Percentiles rank a stretch among this genome's conserved stretches.
phyloP scores from a whole-genome alignment of 2,113 vertebrate species.

The Ciconia stormi region DNA sequence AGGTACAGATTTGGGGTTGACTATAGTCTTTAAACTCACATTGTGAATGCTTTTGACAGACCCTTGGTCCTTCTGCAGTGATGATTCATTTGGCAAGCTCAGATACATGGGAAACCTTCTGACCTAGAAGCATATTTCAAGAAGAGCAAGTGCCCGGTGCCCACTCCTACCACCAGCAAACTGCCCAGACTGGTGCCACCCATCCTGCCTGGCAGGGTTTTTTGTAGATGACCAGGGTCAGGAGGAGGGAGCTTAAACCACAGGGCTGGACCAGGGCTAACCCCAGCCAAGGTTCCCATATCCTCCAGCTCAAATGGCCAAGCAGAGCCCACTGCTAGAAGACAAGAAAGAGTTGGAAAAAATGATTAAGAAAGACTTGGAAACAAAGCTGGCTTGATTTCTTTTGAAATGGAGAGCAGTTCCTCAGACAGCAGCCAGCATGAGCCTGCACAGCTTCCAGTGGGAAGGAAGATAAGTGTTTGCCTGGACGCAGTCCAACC shows the following conservation, averaged over 20 bases:
- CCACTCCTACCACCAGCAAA: background rate
- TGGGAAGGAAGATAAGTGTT: constrained; percentile 9
- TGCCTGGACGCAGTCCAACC: constrained; percentile 14
- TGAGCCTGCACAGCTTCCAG: constrained; percentile 5
- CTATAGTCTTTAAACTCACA: background rate
- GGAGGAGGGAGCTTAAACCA: background rate
- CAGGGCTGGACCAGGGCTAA: background rate
- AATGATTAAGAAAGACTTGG: background rate
- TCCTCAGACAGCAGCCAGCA: constrained; percentile 16
- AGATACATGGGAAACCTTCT: fast-evolving
- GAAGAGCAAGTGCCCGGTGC: background rate
- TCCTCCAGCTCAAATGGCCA: background rate
- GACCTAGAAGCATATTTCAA: background rate
- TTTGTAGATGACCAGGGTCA: background rate
- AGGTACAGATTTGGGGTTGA: background rate
- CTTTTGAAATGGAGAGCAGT: constrained; percentile 43
- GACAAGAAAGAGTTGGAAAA: constrained; percentile 5
- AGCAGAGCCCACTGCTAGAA: background rate
- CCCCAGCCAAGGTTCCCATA: background rate
- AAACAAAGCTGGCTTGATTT: constrained; percentile 18
- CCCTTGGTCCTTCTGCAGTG: background rate
- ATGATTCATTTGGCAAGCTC: background rate
- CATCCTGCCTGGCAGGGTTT: background rate
- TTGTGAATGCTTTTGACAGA: background rate
- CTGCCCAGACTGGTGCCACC: background rate